Conservation (phyloP, 2,113 vertebrate species). For the Danionella cerebrum region DNA sequence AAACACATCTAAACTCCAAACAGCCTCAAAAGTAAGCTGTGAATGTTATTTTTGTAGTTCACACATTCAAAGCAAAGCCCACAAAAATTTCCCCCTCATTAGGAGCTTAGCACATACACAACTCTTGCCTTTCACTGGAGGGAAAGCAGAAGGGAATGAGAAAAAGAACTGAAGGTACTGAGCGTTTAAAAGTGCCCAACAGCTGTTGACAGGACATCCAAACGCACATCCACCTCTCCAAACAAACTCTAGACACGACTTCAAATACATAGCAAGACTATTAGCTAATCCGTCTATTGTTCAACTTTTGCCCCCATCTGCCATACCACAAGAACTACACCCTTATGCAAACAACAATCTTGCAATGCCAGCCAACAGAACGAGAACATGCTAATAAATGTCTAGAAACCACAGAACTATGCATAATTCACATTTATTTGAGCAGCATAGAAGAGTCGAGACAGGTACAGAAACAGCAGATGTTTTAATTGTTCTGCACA, state of each 20-base stretch:
- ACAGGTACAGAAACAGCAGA: constrained; percentile 12
- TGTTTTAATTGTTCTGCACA: no score
- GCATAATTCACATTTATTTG: not conserved
- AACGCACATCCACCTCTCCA: constrained; percentile 67
- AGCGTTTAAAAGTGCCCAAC: constrained; percentile 67
- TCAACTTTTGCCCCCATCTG: constrained; percentile 74
- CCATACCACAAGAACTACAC: constrained; percentile 54
- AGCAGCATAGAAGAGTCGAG: not conserved
- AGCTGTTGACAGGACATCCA: constrained; percentile 65
- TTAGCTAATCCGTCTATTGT: constrained; percentile 83
- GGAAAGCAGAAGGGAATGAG: not conserved
- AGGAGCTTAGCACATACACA: not conserved
- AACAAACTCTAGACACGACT: constrained; percentile 79
- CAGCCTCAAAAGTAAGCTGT: not conserved
- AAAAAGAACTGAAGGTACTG: constrained; percentile 39
- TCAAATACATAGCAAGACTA: constrained; percentile 81
- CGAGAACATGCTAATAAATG: constrained; percentile 16
- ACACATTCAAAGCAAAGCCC: constrained; percentile 15
- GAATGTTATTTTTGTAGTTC: constrained; percentile 37
- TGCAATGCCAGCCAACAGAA: constrained; percentile 37
- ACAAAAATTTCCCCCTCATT: not conserved
- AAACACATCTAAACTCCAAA: not conserved
- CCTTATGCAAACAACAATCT: constrained; percentile 50
- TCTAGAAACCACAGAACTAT: constrained; percentile 10
- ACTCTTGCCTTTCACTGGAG: not conserved